Base-by-base conservation (phyloP, 2,888 invertebrate genomes). In the Athripsodes cinereus region DNA sequence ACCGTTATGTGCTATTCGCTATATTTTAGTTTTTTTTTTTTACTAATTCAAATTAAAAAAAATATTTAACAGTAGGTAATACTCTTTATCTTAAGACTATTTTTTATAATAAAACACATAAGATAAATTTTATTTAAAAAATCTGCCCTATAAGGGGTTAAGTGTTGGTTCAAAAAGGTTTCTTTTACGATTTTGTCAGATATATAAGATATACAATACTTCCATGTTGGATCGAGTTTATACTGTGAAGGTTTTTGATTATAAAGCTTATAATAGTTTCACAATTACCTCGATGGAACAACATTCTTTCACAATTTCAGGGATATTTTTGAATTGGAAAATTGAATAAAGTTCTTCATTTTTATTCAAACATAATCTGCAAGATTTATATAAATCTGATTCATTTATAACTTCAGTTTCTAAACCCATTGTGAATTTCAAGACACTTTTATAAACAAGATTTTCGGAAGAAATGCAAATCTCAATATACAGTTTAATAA, bases 341-440 rank as follows among this genome's bases (percentile, higher is more conserved):
- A 60, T 40, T 16, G 57, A 52, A 22, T 46, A 26, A 35, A 60
- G 34, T 40, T 57, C 52, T 31, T 10, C 49, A 51, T 47, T 46
- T 46, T 52, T 46, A 26, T 31, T 19, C 18, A 57, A 52, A 52
- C 60, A 60, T 44, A 57, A 54, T 60, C 60, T 57, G 35, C 60
- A 60, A 40, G 56, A 31, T 51, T 60, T 46, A 16, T 60, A 46
- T 3, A 48, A 19, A n/a, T 48, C 48, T 3, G 40, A 40, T 16
- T 40, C 40, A 13, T 3, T 16, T 2, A 40, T 3, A 16, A 40
- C 40, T 40, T 40, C 49, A 1, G 19, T 21, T 35, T 48, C 54
- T 13, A 53, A 22, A 22, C 52, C 57, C 57, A 57, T 57, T 49
- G 5, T 54, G n/a, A n/a, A n/a, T n/a, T n/a, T n/a, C n/a, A n/a